These are phyloP conservation scores for Hydroisotoma schaefferi DNA, from an alignment of 2,888 invertebrate species.

Conservation along the genomic window DNA sequence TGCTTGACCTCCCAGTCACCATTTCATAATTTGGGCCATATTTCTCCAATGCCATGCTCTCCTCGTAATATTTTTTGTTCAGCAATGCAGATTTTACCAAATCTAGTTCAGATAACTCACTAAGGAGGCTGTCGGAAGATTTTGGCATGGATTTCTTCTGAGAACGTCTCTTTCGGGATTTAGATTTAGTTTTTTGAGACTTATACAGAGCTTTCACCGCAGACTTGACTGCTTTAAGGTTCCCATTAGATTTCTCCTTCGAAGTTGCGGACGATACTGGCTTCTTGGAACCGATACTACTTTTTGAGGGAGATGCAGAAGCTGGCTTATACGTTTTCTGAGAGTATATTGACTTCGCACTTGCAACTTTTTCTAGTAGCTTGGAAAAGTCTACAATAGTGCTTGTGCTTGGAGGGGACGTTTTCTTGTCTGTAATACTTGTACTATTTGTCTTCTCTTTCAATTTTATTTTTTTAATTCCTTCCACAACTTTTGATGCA, in stretches of 20 bases:
- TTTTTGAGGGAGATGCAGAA: not conserved
- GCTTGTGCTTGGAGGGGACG: not conserved
- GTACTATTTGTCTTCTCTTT: not conserved
- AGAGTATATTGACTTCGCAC: not conserved
- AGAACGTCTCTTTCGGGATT: not conserved
- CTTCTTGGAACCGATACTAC: not conserved
- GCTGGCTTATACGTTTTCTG: not conserved
- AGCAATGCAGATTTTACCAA: conserved; percentile 6
- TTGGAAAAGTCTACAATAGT: not conserved
- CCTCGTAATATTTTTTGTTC: conserved; percentile 4
- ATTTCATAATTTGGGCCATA: not conserved
- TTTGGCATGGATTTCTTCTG: not conserved
- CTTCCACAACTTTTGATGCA: not conserved
- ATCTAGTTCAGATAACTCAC: conserved; percentile 5
- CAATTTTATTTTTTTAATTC: not conserved
- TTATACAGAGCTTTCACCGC: not conserved
- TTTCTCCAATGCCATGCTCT: conserved; percentile 1
- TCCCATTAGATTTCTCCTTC: not conserved
- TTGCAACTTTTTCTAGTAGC: not conserved
- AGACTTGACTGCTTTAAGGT: not conserved
- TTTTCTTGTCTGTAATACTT: not conserved
- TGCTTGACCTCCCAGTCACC: not conserved
- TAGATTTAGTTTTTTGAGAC: not conserved
- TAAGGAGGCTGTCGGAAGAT: not conserved
- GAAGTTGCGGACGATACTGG: not conserved